A percentile compares a stretch with the other conserved stretches of the same genome.
Conservation (phyloP, 2,113 vertebrate species). For the Brachirus orientalis region DNA sequence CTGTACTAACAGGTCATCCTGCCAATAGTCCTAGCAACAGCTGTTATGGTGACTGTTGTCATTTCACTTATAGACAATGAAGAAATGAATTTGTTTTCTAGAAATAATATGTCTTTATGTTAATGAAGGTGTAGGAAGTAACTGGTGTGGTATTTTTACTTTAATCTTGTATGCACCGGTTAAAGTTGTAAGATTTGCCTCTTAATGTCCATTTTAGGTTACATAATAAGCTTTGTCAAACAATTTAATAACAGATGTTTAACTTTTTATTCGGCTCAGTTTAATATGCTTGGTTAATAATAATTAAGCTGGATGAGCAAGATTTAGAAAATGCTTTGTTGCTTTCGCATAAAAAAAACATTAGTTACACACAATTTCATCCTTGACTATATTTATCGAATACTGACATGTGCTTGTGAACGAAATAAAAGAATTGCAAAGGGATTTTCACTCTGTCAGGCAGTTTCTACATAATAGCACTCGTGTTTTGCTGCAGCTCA, state of each 20-base stretch:
- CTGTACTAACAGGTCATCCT: conserved; percentile 52
- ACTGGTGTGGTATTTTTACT: background rate
- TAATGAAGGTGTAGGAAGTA: background rate
- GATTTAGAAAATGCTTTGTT: conserved; percentile 6
- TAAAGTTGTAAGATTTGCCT: background rate
- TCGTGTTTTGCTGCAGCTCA: conserved; percentile 57
- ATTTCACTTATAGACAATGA: conserved; percentile 69
- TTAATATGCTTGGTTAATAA: background rate
- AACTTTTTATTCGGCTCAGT: conserved; percentile 2
- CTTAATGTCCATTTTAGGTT: background rate
- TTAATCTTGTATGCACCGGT: background rate
- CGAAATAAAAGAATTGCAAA: conserved; percentile 21
- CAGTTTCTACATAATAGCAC: conserved; percentile 47
- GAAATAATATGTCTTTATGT: conserved; percentile 74
- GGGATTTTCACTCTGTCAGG: conserved; percentile 21
- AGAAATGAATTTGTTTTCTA: conserved; percentile 65
- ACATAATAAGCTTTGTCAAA: conserved; percentile 2
- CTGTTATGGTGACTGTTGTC: conserved; percentile 74
- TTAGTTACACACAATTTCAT: background rate
- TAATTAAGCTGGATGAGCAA: background rate
- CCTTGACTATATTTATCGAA: background rate
- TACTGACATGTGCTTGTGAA: background rate
- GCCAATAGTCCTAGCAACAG: conserved; percentile 73
- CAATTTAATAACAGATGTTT: background rate
- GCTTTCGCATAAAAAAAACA: background rate